Base-by-base conservation (phyloP, 2,888 invertebrate genomes). In the Hypena proboscidalis region DNA sequence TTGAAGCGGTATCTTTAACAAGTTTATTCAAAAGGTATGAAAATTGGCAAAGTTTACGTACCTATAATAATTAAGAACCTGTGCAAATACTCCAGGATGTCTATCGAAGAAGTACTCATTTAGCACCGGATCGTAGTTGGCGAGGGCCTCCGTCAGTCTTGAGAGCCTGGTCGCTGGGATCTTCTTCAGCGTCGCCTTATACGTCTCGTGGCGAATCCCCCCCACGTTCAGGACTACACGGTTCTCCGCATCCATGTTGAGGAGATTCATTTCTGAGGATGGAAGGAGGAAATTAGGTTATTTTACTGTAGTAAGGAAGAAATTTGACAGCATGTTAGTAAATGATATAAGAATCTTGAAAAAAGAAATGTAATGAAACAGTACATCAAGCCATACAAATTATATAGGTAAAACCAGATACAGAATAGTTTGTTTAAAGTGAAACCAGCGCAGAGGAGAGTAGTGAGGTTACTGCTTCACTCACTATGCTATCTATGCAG, bases 81-180 rank as follows among this genome's bases (percentile, higher is more conserved):
- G 98, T 43, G 98, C 98, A 89, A 99, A 99, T 66, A 93, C 98
- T 37, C 98, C 98, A 19, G 98, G 98, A 92, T 99, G 98, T 67
- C 98, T 92, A 90, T 98, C 99, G 92, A 99, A 99, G 94, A 99
- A 99, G 93, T 99, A 99, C 92, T 99, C 99, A 90, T 99, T 99
- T 74, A 99, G 94, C 75, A 99, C 97, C 33, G 99, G 98, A 92
- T 99, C 99, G 92, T 99, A 99, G 92, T 99, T 99, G 80, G 98
- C 99, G 73, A 99, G 93, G 29, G 98, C 98, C 90, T 99, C 99
- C 51, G 98, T 98, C 61, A 98, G 93, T 57, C 98, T 92, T 34
- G 98, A 98, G 62, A 99, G 93, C 55, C 98, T 92, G 37, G 98
- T 99, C 74, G 98, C 98, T 21, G 98, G 98, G 79, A 98, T 99